These are phyloP conservation scores for Phoenicopterus ruber DNA, from an alignment of 2,113 vertebrate genomes.

Conservation along the genomic window DNA sequence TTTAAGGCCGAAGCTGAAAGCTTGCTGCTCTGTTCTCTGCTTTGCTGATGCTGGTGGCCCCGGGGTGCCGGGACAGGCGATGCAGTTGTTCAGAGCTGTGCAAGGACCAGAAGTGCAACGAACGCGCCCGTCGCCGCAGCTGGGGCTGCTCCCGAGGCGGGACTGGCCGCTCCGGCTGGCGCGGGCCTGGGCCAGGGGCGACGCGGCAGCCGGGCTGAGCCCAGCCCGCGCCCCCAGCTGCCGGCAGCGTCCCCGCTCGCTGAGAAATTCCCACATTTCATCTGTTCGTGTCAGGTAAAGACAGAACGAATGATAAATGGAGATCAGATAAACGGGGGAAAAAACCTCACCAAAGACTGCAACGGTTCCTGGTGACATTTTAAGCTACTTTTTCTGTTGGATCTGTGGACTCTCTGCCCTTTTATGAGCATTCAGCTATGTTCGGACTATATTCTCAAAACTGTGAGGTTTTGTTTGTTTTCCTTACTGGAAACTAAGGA, in stretches of 20 bases:
- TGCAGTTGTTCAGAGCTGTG: no score
- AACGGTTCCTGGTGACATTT: slow-evolving; percentile 4
- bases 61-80: background rate
- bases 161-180: background rate
- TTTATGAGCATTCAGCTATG: background rate
- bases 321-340: background rate
- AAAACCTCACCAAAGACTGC: background rate
- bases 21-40: background rate
- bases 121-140: background rate
- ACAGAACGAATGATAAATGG: background rate
- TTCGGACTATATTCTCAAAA: background rate
- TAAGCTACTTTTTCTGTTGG: background rate
- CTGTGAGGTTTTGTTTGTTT: slow-evolving; percentile 12
- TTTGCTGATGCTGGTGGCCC: rapidly evolving
- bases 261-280: background rate
- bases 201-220: no score
- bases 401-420: background rate
- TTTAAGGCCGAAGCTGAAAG: background rate
- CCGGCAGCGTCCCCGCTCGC: no score
- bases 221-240: background rate
- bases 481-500: background rate
- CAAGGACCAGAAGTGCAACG: background rate
- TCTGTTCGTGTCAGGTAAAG: background rate
- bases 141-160: background rate
- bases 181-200: no score